Evolutionary conservation across 2,888 invertebrate species (phyloP), one percentile per base, ranked within the genome.

Genomic region (Synanthedon myopaeformis): DNA sequence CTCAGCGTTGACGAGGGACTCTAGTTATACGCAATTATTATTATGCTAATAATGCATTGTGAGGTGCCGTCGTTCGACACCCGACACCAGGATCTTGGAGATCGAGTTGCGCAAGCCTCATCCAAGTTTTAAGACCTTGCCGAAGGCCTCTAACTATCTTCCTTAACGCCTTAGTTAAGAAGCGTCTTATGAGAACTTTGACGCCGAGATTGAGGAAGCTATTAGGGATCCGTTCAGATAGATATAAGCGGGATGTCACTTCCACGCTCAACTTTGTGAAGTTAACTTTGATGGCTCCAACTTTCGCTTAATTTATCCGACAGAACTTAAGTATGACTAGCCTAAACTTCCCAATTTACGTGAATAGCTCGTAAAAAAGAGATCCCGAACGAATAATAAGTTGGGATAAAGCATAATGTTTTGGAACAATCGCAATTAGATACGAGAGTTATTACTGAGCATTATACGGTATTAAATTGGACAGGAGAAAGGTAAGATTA

Each of bases 121-220:
- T 67, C 73, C 74, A 85, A 87, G 85, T 87, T 83, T 81, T 84
- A 82, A 85, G 83, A 81, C 82, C 83, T 79, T 73, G 72, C 75
- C 75, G 77, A 84, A 83, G 81, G 82, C 79, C 73, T 76, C 82
- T 76, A 82, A 82, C 82, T 87, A 86, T 83, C 81, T 82, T 83
- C 82, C 82, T 83, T 82, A 82, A 81, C 82, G 85, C 84, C 82
- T 82, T 82, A 85, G 82, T 84, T 86, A 85, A 86, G 83, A 81
- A 83, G 79, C 82, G 82, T 76, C 85, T 84, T 84, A 85, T 82
- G 85, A 86, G 85, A 85, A 86, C 86, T 86, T 86, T 82, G 84
- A 83, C 84, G 83, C 76, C 65, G 79, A 83, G 84, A 85, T 86
- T 85, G 85, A 85, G 82, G 84, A 85, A 85, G 85, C 86, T 82